A percentile compares a stretch with the other conserved stretches of the same genome.
These are phyloP conservation scores for Falco berigora DNA, from an alignment of 2,797 vertebrate genomes.

Conservation along the genomic window DNA sequence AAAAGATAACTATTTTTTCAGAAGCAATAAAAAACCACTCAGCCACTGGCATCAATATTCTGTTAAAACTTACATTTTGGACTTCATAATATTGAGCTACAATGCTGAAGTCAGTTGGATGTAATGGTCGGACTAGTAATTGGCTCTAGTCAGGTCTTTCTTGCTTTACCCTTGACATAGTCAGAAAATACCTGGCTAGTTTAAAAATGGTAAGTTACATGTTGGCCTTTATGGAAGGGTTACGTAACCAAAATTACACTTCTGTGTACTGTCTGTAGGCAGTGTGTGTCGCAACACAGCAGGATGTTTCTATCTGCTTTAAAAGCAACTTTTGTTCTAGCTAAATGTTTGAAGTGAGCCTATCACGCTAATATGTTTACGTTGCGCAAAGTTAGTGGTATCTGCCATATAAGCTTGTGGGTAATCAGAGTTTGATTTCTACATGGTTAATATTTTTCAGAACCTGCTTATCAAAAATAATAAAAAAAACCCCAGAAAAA, in stretches of 20 bases:
- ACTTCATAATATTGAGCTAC: background rate
- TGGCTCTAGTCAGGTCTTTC: background rate
- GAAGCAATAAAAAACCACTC: background rate
- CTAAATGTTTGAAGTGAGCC: background rate
- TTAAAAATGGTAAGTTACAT: background rate
- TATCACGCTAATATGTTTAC: background rate
- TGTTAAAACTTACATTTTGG: background rate
- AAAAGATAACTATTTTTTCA: background rate
- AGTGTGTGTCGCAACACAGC: background rate
- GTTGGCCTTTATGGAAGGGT: background rate
- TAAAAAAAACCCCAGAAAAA: background rate
- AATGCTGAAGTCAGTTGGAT: background rate
- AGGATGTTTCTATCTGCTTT: background rate
- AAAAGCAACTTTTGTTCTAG: background rate
- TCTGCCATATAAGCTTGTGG: background rate
- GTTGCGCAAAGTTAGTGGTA: accelerated
- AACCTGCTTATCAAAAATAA: background rate
- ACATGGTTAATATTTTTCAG: background rate
- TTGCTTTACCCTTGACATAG: background rate
- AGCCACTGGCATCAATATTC: background rate
- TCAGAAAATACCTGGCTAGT: background rate
- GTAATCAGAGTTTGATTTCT: background rate
- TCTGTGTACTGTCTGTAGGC: background rate
- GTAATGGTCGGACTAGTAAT: background rate
- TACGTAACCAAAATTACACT: background rate